Evolutionary conservation across 2,888 invertebrate genomes (phyloP).

Genomic region (Mylabris sibirica): DNA sequence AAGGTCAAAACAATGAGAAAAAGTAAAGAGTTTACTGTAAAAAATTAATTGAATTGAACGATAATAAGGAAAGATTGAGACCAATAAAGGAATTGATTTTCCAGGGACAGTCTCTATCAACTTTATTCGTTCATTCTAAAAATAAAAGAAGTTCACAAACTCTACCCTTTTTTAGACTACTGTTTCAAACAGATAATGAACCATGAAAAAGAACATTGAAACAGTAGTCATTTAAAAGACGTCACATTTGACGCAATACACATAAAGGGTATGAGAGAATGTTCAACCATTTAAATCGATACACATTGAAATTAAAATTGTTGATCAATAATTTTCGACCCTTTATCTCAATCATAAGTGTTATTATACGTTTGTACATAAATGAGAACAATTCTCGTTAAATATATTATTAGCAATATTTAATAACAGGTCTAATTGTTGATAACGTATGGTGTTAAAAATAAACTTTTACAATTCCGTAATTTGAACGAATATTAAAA

Average conservation of each 20-base stretch:
- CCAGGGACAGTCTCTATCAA: neutral
- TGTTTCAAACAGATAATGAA: conserved; percentile 24
- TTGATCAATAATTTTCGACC: neutral
- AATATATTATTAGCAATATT: neutral
- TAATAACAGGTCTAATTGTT: neutral
- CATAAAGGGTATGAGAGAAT: conserved; percentile 4
- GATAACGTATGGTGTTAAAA: neutral
- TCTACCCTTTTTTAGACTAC: conserved; percentile 22
- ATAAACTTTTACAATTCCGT: neutral
- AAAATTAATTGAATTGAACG: neutral
- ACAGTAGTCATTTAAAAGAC: conserved; percentile 19
- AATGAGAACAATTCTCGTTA: neutral
- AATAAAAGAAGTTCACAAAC: conserved; percentile 24
- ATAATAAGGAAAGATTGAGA: neutral
- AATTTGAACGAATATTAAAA: neutral
- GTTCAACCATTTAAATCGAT: neutral
- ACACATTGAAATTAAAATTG: neutral
- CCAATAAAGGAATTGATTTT: neutral
- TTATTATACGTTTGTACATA: neutral
- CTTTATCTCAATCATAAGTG: neutral
- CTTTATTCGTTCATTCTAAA: neutral
- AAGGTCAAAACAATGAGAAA: neutral
- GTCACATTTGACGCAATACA: conserved; percentile 26
- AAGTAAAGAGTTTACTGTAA: neutral
- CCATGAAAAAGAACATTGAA: conserved; percentile 24